Conservation (phyloP, 2,113 vertebrate species). For the Sturnira hondurensis region DNA sequence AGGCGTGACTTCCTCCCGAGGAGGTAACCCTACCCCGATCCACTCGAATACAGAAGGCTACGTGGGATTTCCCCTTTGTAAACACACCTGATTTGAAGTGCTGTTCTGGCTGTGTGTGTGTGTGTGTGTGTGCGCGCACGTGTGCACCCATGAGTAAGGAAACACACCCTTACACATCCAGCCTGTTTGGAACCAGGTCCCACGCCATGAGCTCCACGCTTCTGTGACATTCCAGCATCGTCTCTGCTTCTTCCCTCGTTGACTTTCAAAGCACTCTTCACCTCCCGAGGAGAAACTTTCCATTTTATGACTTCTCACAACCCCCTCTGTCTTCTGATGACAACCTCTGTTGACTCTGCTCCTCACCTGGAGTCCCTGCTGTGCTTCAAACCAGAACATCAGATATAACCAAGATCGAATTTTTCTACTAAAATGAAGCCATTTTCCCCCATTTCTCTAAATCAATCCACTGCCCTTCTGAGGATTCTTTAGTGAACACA, state of each 20-base stretch:
- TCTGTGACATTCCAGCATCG: not conserved
- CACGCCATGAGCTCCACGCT: not conserved
- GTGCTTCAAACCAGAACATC: not conserved
- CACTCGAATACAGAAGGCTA: not conserved
- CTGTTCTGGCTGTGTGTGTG: not conserved
- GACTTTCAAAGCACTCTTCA: not conserved
- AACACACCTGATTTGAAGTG: not conserved
- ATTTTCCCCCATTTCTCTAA: not conserved
- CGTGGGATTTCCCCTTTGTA: not conserved
- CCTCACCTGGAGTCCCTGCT: not conserved
- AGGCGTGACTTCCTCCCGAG: not conserved
- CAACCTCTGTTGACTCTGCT: not conserved
- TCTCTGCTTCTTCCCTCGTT: not conserved
- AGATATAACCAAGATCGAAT: not conserved
- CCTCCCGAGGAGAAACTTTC: not conserved
- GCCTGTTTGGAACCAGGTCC: not conserved
- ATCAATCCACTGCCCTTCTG: not conserved
- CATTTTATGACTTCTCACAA: not conserved
- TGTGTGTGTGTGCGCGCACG: too few relatives aligned
- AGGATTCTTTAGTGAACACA: not conserved
- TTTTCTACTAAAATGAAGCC: not conserved
- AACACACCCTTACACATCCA: not conserved
- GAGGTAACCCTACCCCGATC: not conserved
- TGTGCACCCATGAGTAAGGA: accelerated
- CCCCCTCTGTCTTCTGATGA: not conserved